phyloP scores from a whole-genome alignment of 2,113 vertebrate genomes.

The Todiramphus chloris region DNA sequence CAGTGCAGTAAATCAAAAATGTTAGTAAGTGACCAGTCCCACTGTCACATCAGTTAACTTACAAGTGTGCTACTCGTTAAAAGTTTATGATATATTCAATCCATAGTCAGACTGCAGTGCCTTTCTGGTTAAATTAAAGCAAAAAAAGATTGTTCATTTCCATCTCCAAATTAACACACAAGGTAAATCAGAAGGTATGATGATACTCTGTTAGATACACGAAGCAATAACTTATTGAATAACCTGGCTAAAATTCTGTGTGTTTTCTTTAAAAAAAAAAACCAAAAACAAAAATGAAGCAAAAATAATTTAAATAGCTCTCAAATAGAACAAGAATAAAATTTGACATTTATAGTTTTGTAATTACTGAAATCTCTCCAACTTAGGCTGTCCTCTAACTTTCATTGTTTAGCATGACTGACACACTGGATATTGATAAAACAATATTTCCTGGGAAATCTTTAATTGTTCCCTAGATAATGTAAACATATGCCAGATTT shows the following conservation, averaged over 20 bases:
- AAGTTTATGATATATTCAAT: slow-evolving; percentile 21
- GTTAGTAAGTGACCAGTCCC: slow-evolving; percentile 43
- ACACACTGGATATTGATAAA: neutral
- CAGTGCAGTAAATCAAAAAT: slow-evolving; percentile 35
- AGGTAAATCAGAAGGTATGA: neutral
- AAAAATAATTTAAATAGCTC: neutral
- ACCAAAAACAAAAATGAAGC: neutral
- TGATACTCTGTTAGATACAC: neutral
- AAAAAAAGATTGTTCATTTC: neutral
- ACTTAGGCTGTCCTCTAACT: neutral
- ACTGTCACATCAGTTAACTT: slow-evolving; percentile 10
- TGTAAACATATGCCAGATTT: neutral
- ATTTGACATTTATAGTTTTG: neutral
- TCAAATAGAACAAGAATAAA: neutral
- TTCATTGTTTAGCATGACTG: neutral
- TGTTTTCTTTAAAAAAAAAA: neutral
- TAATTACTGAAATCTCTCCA: neutral
- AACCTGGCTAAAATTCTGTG: neutral
- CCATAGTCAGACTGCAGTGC: neutral
- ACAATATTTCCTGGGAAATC: neutral
- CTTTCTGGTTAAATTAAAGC: slow-evolving; percentile 8
- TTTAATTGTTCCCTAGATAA: neutral
- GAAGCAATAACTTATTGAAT: neutral
- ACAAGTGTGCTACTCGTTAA: slow-evolving; percentile 6
- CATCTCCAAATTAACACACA: slow-evolving; percentile 12